Evolutionary conservation across 2,797 vertebrate species (phyloP), one percentile per base, ranked within the genome.

Genomic region (Sebastes nivosus): DNA sequence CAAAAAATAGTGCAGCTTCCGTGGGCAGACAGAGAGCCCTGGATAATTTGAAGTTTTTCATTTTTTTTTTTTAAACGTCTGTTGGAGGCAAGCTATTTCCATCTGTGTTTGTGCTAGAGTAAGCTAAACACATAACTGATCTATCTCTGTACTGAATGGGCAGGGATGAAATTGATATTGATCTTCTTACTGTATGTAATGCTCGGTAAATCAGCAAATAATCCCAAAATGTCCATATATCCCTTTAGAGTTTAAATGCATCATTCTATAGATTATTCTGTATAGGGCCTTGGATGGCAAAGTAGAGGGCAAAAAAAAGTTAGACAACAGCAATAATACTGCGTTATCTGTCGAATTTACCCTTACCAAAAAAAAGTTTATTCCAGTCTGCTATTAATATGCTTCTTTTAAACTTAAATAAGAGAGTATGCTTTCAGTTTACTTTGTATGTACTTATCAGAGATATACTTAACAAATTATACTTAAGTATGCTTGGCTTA

Each of bases 101-200:
- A 25, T 58, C 25, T 42, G 70, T 63, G 59, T 82, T 89, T 77
- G 71, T 83, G 83, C 79, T 59, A 27, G 11, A 67, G 46, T 66
- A 82, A 75, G 72, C 75, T 80, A 79, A 86, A 82, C 76, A 84
- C 4, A 27, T 66, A 61, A 78, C 76, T 78, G 64, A 82, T 88
- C 61, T 52, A 32, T 75, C 69, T 80, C 63, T 73, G 34, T 59
- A 61, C 58, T 74, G 59, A 84, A 83, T n/a, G 66, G 66, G 68
- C 79, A 77, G 76, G 18, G 65, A 79, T 72, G 70, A 87, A 88
- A 91, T 83, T 84, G 63, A 79, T 85, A 80, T 81, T 77, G 70
- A 90, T 87, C 38, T 63, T 80, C n/a, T 54, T 66, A 54, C 36
- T 66, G 14, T 66, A 14, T 69, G 67, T 60, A 75, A 77, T 29